Percentiles rank a stretch among this genome's conserved stretches.
Conservation (phyloP, 2,888 invertebrate species). For the Myopa testacea region DNA sequence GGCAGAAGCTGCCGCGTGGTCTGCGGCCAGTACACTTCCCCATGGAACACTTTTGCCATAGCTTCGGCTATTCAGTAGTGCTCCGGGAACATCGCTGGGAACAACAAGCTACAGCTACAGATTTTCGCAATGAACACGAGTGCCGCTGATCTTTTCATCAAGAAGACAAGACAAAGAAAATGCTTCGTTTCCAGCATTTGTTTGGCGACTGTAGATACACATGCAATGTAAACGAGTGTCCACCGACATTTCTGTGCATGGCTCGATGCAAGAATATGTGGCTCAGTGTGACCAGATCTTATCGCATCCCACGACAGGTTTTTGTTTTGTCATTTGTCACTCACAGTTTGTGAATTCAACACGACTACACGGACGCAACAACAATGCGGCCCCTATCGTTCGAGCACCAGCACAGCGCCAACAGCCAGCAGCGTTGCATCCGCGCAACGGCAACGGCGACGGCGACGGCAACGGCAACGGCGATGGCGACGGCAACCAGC, state of each 20-base stretch:
- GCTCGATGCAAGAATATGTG: conserved; percentile 31
- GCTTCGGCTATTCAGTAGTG: no score
- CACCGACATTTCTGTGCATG: not conserved
- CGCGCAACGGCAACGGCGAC: not conserved
- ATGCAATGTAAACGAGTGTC: no score
- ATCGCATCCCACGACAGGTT: conserved; percentile 67
- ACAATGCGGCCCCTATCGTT: not conserved
- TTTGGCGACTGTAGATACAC: not conserved
- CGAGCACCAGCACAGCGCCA: not conserved
- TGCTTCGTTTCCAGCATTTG: no score
- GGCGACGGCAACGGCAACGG: not conserved
- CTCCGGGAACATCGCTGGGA: no score
- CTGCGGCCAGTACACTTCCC: no score
- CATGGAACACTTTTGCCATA: no score
- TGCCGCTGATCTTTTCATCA: no score
- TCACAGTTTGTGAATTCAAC: conserved; percentile 60
- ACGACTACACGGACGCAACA: conserved; percentile 44
- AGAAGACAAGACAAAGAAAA: no score
- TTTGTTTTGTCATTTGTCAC: conserved; percentile 68
- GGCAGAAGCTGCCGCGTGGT: no score
- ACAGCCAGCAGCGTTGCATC: conserved; percentile 49
- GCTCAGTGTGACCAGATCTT: conserved; percentile 56
- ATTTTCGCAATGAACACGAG: no score
- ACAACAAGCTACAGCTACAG: no score
- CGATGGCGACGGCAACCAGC: not conserved